Evolutionary conservation across 2,113 vertebrate species (phyloP), one percentile per base, ranked within the genome.

Genomic region (Edolisoma coerulescens): DNA sequence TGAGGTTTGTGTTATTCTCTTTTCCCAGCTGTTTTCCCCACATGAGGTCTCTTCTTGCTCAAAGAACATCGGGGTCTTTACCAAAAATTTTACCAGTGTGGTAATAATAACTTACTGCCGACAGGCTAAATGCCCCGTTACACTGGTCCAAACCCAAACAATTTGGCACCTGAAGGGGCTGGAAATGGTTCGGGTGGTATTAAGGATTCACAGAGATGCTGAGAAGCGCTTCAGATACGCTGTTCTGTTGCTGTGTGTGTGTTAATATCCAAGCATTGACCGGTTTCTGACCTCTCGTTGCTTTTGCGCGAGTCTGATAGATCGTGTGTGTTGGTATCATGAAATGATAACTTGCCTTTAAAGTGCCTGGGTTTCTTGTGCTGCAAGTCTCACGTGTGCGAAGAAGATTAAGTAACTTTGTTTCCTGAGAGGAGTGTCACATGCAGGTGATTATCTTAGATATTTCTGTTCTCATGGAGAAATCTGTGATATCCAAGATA

Each of bases 371-470:
- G 9, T 74, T 90, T 93, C 26, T 74, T 1, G 3, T 47, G 71
- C 52, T 54, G 73, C 18, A 9, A 47, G 7, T 17, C 20, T 42
- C 21, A 52, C 22, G 69, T 64, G 53, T 27, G 32, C 69, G n/a
- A 56, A 54, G 50, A 39, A 84, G 89, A 91, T 89, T n/a, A 84
- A 89, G 30, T 53, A 75, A 88, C 53, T 87, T 91, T 54, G 63
- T 96, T 77, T 95, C 82, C 50, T 84, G 54, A 54, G 41, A 57
- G 22, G 35, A 32, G 13, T 49, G 68, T 89, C 71, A 63, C 16
- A 35, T 65, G 79, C 42, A 69, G 70, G 59, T 84, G 44, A 68
- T 89, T 93, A 53, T 91, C 63, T 76, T 12, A 61, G 71, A 63
- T 87, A 71, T 54, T 92, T 81, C 33, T 70, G 28, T 13, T 85